Evolutionary conservation across 1,140 invertebrate species (phyloP).

Genomic region (Charaxes varanes): DNA sequence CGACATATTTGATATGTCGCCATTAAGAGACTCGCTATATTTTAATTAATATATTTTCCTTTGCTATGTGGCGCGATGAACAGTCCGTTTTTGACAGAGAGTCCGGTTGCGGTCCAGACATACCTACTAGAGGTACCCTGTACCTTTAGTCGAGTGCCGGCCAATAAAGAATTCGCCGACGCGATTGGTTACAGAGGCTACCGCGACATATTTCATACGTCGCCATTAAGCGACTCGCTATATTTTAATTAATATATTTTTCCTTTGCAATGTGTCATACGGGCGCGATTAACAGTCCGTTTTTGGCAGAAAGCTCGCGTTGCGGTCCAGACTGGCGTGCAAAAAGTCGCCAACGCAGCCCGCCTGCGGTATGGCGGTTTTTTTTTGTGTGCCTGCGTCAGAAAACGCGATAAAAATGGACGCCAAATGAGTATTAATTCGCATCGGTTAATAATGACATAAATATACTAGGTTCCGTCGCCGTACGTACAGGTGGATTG

Average conservation of each 20-base stretch:
- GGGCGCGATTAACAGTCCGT: constrained; percentile 36
- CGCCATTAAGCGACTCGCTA: not conserved
- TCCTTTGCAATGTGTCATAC: constrained; percentile 29
- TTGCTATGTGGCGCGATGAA: constrained; percentile 30
- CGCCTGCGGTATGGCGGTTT: constrained; percentile 39
- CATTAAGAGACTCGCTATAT: not conserved
- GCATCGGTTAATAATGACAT: constrained; percentile 70
- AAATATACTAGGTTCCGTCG: constrained; percentile 56
- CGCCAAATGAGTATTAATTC: constrained; percentile 71
- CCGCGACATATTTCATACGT: not conserved
- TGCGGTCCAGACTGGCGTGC: constrained; percentile 19
- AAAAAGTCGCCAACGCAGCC: constrained; percentile 27
- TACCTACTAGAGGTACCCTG: no score
- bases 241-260: constrained; percentile 29
- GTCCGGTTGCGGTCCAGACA: constrained; percentile 22
- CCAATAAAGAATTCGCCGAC: no score
- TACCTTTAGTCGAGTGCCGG: no score
- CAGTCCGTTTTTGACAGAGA: constrained; percentile 45
- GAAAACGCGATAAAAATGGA: constrained; percentile 60
- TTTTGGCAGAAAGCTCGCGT: constrained; percentile 38
- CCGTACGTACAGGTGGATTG: constrained; percentile 37
- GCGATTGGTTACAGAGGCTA: no score
- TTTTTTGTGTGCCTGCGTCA: constrained; percentile 45
- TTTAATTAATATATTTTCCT: constrained; percentile 29
- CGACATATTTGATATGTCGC: not conserved